Evolutionary conservation across 2,113 vertebrate species (phyloP).

Genomic region (Ammospiza caudacuta): DNA sequence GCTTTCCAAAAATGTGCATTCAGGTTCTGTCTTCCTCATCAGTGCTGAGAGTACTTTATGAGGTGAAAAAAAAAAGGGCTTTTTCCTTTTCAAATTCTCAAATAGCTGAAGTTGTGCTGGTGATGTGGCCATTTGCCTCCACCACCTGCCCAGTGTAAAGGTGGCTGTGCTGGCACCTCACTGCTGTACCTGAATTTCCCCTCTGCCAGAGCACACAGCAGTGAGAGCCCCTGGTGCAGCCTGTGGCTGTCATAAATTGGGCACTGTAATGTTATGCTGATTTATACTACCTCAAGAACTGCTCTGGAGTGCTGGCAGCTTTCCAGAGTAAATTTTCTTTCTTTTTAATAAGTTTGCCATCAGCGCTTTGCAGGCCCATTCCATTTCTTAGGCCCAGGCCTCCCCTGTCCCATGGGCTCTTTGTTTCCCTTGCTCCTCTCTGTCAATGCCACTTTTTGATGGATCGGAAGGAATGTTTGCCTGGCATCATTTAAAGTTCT

Average conservation of each 20-base stretch:
- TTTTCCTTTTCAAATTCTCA: not conserved
- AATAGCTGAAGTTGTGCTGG: not conserved
- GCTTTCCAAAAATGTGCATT: not conserved
- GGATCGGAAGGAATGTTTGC: not conserved
- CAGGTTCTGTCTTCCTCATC: not conserved
- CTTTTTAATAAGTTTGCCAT: not conserved
- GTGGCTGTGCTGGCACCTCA: not conserved
- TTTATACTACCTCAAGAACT: not conserved
- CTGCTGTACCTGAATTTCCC: not conserved
- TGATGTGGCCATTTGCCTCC: not conserved
- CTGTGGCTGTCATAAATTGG: not conserved
- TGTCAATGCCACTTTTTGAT: not conserved
- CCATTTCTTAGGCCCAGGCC: not conserved
- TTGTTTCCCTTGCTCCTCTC: not conserved
- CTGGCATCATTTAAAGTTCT: not conserved
- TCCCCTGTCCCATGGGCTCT: not conserved
- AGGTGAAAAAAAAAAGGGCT: not conserved
- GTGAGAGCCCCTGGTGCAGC: not conserved
- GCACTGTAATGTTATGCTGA: not conserved
- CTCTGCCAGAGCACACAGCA: not conserved
- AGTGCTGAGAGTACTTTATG: not conserved
- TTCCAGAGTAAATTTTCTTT: not conserved
- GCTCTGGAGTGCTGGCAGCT: not conserved
- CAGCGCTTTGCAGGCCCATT: not conserved
- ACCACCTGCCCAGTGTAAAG: not conserved